Evolutionary conservation across 2,797 vertebrate genomes (phyloP), one percentile per base, ranked within the genome.

Genomic region (Prunella strophiata): DNA sequence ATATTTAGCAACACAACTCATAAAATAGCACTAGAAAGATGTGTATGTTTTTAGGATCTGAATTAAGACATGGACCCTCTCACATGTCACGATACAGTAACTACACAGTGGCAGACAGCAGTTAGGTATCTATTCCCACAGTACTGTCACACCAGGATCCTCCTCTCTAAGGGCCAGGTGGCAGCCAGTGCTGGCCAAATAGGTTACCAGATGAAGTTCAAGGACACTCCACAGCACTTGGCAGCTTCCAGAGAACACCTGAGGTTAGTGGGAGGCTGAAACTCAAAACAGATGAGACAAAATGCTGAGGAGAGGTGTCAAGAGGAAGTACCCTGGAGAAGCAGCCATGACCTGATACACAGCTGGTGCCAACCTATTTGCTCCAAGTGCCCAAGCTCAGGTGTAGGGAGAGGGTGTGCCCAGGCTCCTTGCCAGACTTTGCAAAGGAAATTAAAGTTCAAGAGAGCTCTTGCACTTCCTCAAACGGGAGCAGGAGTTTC

Each of bases 401-500:
- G 88, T 94, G 77, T 34, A 78, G 40, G 30, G 27, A 84, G 32
- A 93, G 57, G 94, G 94, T 32, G 89, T 3, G 76, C 43, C 71
- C 80, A 73, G 91, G 76, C 88, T 86, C 50, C 36, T 52, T 76
- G 93, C 88, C 95, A 95, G 79, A 62, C 36, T 66, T 43, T 4
- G 51, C 47, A 58, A 68, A 88, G 82, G 66, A 72, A 85, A 51
- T 8, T 71, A 58, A 86, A 90, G 51, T 84, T 91, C 38, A 47
- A 81, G 58, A 90, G 81, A 75, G 25, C 45, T 68, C 70, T 4
- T 74, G 66, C 62, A 50, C 94, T 96, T 94, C 94, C 90, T 94
- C 7, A 5, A 91, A 88, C 1, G 0, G 55, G 85, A 88, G 70
- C 72, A 76, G 55, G 54, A 89, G 83, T 90, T 92, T 93, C 89